phyloP scores from a whole-genome alignment of 53 echinoderm and acorn worm genomes.

The Mesocentrotus franciscanus region DNA sequence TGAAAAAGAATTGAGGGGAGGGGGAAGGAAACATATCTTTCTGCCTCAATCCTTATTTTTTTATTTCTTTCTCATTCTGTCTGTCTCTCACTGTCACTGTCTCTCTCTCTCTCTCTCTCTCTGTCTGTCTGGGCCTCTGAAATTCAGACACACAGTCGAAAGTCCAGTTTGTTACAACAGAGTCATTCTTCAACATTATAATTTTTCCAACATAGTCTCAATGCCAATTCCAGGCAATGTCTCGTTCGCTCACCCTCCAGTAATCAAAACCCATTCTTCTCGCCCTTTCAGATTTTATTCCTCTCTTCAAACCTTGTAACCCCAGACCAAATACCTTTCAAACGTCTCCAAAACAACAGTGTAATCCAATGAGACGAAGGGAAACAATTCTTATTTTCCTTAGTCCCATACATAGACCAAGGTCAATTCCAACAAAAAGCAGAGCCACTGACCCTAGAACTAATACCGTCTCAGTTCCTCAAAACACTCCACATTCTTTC shows the following conservation, averaged over 20 bases:
- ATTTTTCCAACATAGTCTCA: background rate
- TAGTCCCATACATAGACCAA: conserved; percentile 57
- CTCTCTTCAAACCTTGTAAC: conserved; percentile 16
- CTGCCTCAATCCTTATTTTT: background rate
- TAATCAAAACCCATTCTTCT: background rate
- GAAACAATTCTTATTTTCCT: conserved; percentile 7
- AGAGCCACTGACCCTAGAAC: conserved; percentile 48
- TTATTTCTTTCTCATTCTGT: background rate
- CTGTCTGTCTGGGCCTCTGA: background rate
- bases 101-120: background rate
- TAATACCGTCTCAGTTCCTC: conserved; percentile 37
- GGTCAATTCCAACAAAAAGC: conserved; percentile 49
- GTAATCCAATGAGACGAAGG: conserved; percentile 47
- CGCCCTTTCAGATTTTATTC: background rate
- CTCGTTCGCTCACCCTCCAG: background rate
- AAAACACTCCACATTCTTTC: conserved; percentile 6
- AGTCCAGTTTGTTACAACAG: background rate
- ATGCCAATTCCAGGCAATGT: background rate
- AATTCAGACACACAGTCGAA: background rate
- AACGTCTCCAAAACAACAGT: conserved; percentile 20
- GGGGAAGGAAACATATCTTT: background rate
- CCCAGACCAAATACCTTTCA: conserved; percentile 8
- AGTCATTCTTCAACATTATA: background rate
- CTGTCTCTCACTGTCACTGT: background rate
- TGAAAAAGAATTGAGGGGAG: no score